Evolutionary conservation across 92 coral and sea anemone genomes (phyloP), one percentile per base, ranked within the genome.

Genomic region (Actinernus sp.): DNA sequence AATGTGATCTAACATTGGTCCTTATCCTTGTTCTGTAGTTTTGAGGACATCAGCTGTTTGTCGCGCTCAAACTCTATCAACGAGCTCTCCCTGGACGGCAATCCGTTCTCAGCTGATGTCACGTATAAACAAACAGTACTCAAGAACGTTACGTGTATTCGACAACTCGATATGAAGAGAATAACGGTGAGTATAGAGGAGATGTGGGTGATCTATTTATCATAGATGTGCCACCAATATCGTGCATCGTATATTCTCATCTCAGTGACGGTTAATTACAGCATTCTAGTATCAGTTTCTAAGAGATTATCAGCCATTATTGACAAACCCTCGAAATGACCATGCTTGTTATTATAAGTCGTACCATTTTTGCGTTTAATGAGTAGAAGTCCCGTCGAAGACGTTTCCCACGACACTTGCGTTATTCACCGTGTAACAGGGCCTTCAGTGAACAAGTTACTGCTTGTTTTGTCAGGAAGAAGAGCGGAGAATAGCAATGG

Each of bases 141-240:
- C 22, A 94, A 79, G 29, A 80, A 68, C 41, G 59, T 94, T 13
- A 47, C 89, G 17, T 83, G 63, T 51, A 56, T 94, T 19, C 77
- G 97, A 44, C 98, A 94, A 61, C 88, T 94, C 51, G 98, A 94
- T 73, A 94, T 91, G 98, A 94, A 91, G 49, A 71, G 98, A 69
- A 89, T 94, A 33, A 78, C 97, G 49, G 98, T 94, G 69, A 76
- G 94, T 90, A 32, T 12, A 14, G 19, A 6, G 41, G 14, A 34
- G 41, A 34, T 14, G 41, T 34, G 14, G 14, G 6, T 14, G 8
- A 22, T 10, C 6, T 56, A 14, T 12, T 16, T 26, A 8, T 20
- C 39, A 26, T 2, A 31, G 11, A 11, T 26, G 23, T 14, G 12
- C 0, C 5, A 55, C 47, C n/a, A 26, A 24, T 26, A 16, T 2